Evolutionary conservation across 2,888 invertebrate genomes (phyloP), one percentile per base, ranked within the genome.

Genomic region (Margaritifera margaritifera): DNA sequence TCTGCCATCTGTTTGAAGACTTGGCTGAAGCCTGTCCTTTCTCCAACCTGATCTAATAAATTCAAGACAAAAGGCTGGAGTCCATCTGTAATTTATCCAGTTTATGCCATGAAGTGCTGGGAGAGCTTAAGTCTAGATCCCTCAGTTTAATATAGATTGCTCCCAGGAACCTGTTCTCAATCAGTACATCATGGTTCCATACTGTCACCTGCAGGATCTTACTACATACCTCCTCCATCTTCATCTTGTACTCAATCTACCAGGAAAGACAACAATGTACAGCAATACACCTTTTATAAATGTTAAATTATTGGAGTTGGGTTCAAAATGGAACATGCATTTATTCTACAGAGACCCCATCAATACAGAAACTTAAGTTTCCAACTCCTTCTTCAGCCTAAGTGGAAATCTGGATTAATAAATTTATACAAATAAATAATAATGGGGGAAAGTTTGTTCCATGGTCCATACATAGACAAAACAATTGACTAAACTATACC

Each of bases 131-230:
- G 84, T 95, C 94, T 74, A 95, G 90, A 54, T 94, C 92, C 71
- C 92, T 91, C 20, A 98, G 91, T 2, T 94, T 93, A 80, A 98
- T 92, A 79, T 94, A 93, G 68, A 96, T 94, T n/a, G 97, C 97
- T 42, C 98, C 98, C 18, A 98, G 92, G 89, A 97, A 95, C 90
- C 96, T 95, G 90, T 98, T 98, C 90, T 97, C 97, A 89, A 97
- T 97, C 57, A 98, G 90, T 0, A 95, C 93, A 89, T 97, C 97
- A 90, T 97, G 95, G 88, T 96, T 95, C 98, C 97, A 98, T 18
- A 98, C 94, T 0, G 97, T 96, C 0, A 97, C 96, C 89, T 97
- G 96, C n/a, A 98, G 91, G 18, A 92, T 93, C 62, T 95, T 92
- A 78, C 92, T 92, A 86, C 93, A 92, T 22, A 97, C 93, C 57